Conservation (phyloP, 2,113 vertebrate species). For the Chiloscyllium plagiosum region DNA sequence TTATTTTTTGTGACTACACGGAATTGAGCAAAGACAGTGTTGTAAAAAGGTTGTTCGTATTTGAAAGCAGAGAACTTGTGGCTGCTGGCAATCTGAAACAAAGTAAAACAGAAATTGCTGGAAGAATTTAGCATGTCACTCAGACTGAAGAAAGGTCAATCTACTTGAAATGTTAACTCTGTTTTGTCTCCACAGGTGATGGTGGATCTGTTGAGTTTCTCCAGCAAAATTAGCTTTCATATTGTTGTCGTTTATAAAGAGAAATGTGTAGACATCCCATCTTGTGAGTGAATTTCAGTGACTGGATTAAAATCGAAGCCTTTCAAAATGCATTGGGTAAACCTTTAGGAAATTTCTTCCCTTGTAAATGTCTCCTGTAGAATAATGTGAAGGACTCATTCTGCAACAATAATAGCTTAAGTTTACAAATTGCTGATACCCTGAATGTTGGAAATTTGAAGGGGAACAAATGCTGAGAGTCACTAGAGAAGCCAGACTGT, state of each 20-base stretch:
- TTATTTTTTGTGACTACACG: not conserved
- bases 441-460: not conserved
- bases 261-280: not conserved
- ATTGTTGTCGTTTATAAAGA: too few species aligned
- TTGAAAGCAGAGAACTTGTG: too few species aligned
- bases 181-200: too few species aligned
- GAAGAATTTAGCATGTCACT: too few species aligned
- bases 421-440: not conserved
- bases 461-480: not conserved
- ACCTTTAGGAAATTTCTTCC: not conserved
- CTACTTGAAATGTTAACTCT: too few species aligned
- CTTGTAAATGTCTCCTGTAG: not conserved
- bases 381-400: not conserved
- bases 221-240: too few species aligned
- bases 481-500: not conserved
- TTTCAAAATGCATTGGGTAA: not conserved
- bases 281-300: not conserved
- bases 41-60: not conserved
- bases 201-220: too few species aligned
- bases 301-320: not conserved
- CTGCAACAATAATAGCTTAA: not conserved
- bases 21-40: not conserved
- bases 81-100: too few species aligned
- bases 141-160: too few species aligned
- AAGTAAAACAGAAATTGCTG: too few species aligned